These are phyloP conservation scores for Diceros bicornis DNA, from an alignment of 2,797 vertebrate genomes.

Conservation along the genomic window DNA sequence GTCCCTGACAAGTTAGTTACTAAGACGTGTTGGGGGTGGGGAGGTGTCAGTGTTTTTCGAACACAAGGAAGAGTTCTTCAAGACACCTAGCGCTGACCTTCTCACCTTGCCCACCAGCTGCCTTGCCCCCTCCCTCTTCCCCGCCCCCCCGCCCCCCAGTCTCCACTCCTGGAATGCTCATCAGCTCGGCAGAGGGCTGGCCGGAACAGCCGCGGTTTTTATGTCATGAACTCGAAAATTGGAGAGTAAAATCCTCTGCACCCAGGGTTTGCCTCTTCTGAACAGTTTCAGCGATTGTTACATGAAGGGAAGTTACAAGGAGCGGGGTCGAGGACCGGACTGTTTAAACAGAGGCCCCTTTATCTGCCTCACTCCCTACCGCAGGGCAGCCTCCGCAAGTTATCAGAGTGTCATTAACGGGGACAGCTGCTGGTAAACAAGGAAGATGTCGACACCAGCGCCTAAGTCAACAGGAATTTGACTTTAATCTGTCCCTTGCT, in stretches of 20 bases:
- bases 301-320: slow-evolving; percentile 76
- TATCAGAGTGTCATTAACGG: slow-evolving; percentile 89
- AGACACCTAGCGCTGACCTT: slow-evolving; percentile 83
- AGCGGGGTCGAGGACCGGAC: slow-evolving; percentile 81
- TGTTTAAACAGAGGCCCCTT: slow-evolving; percentile 83
- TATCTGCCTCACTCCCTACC: slow-evolving; percentile 70
- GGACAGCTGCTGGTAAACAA: slow-evolving; percentile 90
- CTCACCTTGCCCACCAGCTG: slow-evolving; percentile 70
- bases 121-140: background rate
- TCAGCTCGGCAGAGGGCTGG: slow-evolving; percentile 66
- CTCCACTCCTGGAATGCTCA: slow-evolving; percentile 77
- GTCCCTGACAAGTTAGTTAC: background rate
- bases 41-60: background rate
- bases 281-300: slow-evolving; percentile 65
- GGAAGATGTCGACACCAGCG: slow-evolving; percentile 87
- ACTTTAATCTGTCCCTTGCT: slow-evolving; percentile 88
- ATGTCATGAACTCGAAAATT: background rate
- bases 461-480: slow-evolving; percentile 88
- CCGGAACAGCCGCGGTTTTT: slow-evolving; percentile 53
- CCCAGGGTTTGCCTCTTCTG: slow-evolving; percentile 72
- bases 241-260: background rate
- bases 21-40: background rate
- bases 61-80: slow-evolving; percentile 54
- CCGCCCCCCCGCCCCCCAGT: slow-evolving; percentile 40
- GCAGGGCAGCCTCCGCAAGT: slow-evolving; percentile 85